Conservation (phyloP, 2,888 invertebrate genomes). For the Agriopis leucophaearia region DNA sequence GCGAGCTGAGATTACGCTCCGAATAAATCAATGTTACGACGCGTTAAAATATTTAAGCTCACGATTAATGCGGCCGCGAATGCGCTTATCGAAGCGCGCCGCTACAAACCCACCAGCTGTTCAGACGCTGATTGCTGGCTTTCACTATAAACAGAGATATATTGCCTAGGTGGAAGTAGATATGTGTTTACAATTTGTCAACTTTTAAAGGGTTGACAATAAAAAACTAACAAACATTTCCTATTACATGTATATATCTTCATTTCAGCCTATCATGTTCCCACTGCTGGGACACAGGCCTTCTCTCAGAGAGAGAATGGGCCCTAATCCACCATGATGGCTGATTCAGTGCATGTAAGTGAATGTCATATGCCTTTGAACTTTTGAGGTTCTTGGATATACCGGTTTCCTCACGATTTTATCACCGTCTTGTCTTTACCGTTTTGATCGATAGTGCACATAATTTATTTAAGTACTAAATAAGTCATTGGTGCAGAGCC, state of each 20-base stretch:
- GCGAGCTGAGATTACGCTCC: slow-evolving; percentile 81
- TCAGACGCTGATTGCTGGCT: slow-evolving; percentile 40
- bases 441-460: no score
- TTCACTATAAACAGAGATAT: slow-evolving; percentile 22
- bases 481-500: no score
- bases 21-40: slow-evolving; percentile 86
- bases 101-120: slow-evolving; percentile 43
- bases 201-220: neutral
- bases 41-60: slow-evolving; percentile 86
- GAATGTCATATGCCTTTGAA: no score
- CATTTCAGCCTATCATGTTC: no score
- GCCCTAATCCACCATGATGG: no score
- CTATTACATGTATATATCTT: neutral
- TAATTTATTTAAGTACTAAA: no score
- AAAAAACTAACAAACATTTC: neutral
- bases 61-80: slow-evolving; percentile 81
- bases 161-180: neutral
- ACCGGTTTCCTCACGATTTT: no score
- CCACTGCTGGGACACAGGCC: no score
- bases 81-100: slow-evolving; percentile 71
- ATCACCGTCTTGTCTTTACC: no score
- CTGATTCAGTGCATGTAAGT: no score
- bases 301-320: no score
- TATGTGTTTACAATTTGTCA: neutral
- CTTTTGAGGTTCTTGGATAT: no score